Evolutionary conservation across 2,888 invertebrate genomes (phyloP), one percentile per base, ranked within the genome.

Genomic region (Cartodere bifasciata): DNA sequence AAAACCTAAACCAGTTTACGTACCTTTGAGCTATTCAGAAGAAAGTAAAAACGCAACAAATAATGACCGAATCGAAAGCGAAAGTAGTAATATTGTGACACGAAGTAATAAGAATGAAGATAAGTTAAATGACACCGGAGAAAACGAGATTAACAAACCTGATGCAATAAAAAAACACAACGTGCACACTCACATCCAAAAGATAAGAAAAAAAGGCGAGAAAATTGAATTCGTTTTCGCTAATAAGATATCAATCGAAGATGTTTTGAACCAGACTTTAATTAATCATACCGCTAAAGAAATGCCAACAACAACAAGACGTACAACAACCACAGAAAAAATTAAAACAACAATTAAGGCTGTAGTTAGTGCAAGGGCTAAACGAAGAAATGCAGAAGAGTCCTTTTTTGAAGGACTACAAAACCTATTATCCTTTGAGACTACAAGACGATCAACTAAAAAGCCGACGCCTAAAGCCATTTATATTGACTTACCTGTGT

Each of bases 401-500:
- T 12, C 24, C 24, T 9, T 6, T 9, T 6, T 12, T 17, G n/a
- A 17, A 17, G 20, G 20, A 6, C n/a, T n/a, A n/a, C n/a, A n/a
- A n/a, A n/a, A n/a, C n/a, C n/a, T n/a, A n/a, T n/a, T n/a, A n/a
- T n/a, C n/a, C n/a, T n/a, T n/a, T n/a, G n/a, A n/a, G n/a, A n/a
- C n/a, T n/a, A n/a, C n/a, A n/a, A n/a, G n/a, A n/a, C n/a, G n/a
- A n/a, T n/a, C 40, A 26, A 39, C 36, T n/a, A 34, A 38, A 21
- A 36, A 39, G 27, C 46, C 40, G 16, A 32, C 39, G 17, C 30
- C 39, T n/a, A 54, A 50, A 38, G 50, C 46, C 16, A 53, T 59
- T 38, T 58, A 49, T 32, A 49, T 61, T 17, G 51, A 59, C 42
- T 43, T 61, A 30, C 61, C 61, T 2, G 58, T 61, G 15, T 58